phyloP scores from a whole-genome alignment of 2,113 vertebrate genomes.

The Hydrochoerus hydrochaeris region DNA sequence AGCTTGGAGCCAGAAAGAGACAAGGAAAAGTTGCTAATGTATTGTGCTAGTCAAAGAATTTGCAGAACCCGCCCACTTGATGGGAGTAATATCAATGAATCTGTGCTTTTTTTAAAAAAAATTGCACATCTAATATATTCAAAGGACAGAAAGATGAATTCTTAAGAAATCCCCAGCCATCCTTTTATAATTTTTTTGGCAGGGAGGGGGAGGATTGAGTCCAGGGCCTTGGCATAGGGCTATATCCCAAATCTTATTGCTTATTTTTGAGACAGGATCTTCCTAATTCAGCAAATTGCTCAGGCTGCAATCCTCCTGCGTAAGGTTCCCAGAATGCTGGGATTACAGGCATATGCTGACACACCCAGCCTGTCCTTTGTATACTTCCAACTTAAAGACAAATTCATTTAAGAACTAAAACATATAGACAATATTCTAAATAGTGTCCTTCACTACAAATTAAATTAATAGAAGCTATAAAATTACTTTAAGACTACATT shows the following conservation, averaged over 20 bases:
- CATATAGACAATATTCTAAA: neutral
- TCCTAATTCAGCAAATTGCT: neutral
- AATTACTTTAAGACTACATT: neutral
- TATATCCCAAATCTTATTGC: neutral
- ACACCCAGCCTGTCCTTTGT: neutral
- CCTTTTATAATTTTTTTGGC: neutral
- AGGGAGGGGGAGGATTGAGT: neutral
- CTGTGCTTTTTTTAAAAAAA: neutral
- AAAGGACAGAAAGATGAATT: neutral
- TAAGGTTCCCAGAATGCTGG: neutral
- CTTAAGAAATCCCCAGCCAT: neutral
- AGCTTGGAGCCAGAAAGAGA: conserved; percentile 47
- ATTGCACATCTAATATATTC: neutral
- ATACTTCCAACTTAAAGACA: conserved; percentile 51
- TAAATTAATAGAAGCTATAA: neutral
- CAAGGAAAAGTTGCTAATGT: neutral
- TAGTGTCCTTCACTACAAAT: neutral
- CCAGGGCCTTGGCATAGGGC: neutral
- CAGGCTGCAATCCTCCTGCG: neutral
- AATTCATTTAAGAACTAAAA: conserved; percentile 14
- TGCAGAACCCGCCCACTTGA: neutral
- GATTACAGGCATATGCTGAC: neutral
- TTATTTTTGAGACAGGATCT: neutral
- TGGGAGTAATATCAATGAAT: neutral
- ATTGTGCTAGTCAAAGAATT: neutral